phyloP scores from a whole-genome alignment of 1,140 invertebrate species.

The Phortica variegata region DNA sequence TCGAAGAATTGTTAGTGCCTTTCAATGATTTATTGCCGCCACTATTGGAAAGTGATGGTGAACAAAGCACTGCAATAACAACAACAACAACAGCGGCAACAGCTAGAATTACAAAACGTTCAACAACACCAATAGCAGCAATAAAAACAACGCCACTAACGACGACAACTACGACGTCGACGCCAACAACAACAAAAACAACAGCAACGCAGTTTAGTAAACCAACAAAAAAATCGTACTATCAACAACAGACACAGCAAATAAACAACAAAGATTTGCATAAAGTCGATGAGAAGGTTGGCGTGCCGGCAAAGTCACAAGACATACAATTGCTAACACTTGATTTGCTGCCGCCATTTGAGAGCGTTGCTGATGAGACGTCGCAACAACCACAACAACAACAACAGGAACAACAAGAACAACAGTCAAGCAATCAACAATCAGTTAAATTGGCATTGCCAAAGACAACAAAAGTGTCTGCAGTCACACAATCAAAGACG shows the following conservation, averaged over 20 bases:
- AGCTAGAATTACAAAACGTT: background rate
- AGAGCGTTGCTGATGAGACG: constrained; percentile 11
- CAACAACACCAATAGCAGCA: background rate
- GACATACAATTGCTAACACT: constrained; percentile 22
- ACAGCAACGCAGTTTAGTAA: constrained; percentile 12
- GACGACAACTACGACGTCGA: constrained; percentile 3
- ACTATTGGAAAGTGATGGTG: constrained; percentile 24
- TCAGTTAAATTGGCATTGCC: background rate
- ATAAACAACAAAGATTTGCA: constrained; percentile 12
- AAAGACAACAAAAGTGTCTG: background rate
- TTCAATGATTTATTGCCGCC: constrained; percentile 52
- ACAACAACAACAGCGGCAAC: constrained; percentile 11
- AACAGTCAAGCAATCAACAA: constrained; percentile 1
- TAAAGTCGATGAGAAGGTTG: constrained; percentile 1
- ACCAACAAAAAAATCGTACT: constrained; percentile 40
- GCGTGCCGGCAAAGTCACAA: constrained; percentile 7
- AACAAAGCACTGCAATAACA: constrained; percentile 12
- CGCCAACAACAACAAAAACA: constrained; percentile 4
- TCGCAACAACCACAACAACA: constrained; percentile 6
- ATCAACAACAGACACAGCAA: constrained; percentile 25
- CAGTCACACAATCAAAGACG: constrained; percentile 8
- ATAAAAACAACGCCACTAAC: constrained; percentile 2
- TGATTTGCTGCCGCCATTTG: constrained; percentile 38
- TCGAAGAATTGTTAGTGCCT: constrained; percentile 32
- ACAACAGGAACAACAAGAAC: constrained; percentile 2